phyloP scores from a whole-genome alignment of 2,797 vertebrate genomes.

The Pteropus rufus region DNA sequence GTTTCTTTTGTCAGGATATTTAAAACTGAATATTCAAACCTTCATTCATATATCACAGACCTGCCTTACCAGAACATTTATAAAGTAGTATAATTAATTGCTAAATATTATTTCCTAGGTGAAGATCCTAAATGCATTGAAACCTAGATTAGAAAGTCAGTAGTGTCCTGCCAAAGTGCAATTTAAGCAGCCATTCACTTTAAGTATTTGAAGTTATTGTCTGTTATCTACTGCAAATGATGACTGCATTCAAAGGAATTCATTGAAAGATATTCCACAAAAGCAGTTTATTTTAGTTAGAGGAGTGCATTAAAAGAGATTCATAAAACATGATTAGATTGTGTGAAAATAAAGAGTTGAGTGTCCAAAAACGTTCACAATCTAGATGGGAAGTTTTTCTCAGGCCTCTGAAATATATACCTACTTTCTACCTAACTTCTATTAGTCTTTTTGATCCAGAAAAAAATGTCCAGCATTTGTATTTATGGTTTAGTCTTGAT shows the following conservation, averaged over 20 bases:
- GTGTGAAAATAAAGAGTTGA: background rate
- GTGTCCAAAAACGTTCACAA: background rate
- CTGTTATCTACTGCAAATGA: background rate
- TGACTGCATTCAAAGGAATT: background rate
- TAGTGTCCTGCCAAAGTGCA: background rate
- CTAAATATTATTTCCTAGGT: slow-evolving; percentile 69
- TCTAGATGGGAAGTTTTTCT: background rate
- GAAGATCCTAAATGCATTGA: slow-evolving; percentile 40
- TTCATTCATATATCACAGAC: slow-evolving; percentile 85
- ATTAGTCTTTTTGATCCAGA: background rate
- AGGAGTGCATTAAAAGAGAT: background rate
- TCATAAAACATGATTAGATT: background rate
- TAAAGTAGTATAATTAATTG: slow-evolving; percentile 73
- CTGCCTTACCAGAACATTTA: slow-evolving; percentile 76
- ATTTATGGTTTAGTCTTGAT: background rate
- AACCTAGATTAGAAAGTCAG: background rate
- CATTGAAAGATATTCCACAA: background rate
- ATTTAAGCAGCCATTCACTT: background rate
- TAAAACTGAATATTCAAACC: slow-evolving; percentile 86
- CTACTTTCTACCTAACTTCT: background rate
- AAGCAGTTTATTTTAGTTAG: background rate
- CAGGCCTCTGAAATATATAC: background rate
- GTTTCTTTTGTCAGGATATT: slow-evolving; percentile 83
- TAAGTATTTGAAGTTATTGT: slow-evolving; percentile 1
- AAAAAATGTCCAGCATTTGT: background rate